Conservation (phyloP, 2,797 vertebrate genomes). For the Pelochelys cantorii region DNA sequence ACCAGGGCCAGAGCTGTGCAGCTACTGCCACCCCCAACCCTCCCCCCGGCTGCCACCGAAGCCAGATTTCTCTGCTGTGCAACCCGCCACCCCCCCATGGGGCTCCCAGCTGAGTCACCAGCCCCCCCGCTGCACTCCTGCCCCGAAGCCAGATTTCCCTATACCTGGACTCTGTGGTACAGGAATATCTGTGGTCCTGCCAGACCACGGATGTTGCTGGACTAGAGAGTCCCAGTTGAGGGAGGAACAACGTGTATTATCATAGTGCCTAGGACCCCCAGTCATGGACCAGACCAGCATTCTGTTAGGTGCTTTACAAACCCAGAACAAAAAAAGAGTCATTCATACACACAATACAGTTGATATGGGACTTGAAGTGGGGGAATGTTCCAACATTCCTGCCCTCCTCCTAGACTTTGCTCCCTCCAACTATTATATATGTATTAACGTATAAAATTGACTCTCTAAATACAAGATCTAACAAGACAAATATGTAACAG, state of each 20-base stretch:
- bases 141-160: too few relatives aligned
- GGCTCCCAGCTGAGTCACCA: too few relatives aligned
- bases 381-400: neutral
- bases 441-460: neutral
- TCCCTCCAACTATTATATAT: neutral
- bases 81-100: too few relatives aligned
- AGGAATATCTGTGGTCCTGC: too few relatives aligned
- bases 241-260: neutral
- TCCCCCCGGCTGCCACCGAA: too few relatives aligned
- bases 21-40: too few relatives aligned
- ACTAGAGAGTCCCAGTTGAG: too few relatives aligned
- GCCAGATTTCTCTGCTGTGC: too few relatives aligned
- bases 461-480: neutral
- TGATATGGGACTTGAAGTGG: neutral
- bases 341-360: neutral
- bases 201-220: too few relatives aligned
- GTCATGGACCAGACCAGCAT: neutral
- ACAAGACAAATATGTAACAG: neutral
- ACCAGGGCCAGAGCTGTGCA: too few relatives aligned
- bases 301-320: neutral
- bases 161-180: too few relatives aligned
- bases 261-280: neutral
- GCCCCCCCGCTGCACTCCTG: too few relatives aligned
- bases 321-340: neutral
- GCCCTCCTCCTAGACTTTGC: neutral